Evolutionary conservation across 2,113 vertebrate genomes (phyloP).

Genomic region (Ursus arctos): DNA sequence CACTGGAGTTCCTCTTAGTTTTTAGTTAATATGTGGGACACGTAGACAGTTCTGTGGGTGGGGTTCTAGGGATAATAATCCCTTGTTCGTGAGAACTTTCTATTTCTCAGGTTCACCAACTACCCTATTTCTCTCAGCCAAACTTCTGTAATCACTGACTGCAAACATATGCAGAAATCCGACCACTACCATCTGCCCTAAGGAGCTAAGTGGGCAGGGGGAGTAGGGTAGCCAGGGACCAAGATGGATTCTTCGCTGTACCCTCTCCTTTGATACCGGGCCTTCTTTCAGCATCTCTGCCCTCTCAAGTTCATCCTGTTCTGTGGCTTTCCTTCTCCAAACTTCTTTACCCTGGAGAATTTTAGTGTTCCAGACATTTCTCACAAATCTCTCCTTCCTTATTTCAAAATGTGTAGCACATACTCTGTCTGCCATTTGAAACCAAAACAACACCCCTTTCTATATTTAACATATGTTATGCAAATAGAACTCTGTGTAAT

Average conservation of each 20-base stretch:
- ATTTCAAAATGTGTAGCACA: neutral
- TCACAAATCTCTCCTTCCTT: neutral
- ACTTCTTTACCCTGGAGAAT: neutral
- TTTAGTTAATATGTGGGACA: neutral
- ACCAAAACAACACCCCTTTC: neutral
- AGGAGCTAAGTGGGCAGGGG: too few species aligned
- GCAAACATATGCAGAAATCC: neutral
- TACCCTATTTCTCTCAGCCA: neutral
- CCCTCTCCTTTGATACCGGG: neutral
- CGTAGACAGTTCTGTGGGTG: neutral
- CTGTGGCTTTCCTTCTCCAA: neutral
- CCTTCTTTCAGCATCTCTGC: neutral
- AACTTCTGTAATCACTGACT: neutral
- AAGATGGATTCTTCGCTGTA: neutral
- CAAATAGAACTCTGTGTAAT: neutral
- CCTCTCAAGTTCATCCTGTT: neutral
- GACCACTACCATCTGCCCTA: fast-evolving
- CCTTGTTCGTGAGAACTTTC: neutral
- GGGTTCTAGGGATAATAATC: neutral
- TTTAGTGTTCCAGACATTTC: neutral
- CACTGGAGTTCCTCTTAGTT: neutral
- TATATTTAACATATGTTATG: neutral
- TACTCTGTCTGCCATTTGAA: neutral
- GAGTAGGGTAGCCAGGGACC: neutral
- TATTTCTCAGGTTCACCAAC: neutral